phyloP scores from a whole-genome alignment of 2,797 vertebrate genomes.

The Aulostomus chinensis region DNA sequence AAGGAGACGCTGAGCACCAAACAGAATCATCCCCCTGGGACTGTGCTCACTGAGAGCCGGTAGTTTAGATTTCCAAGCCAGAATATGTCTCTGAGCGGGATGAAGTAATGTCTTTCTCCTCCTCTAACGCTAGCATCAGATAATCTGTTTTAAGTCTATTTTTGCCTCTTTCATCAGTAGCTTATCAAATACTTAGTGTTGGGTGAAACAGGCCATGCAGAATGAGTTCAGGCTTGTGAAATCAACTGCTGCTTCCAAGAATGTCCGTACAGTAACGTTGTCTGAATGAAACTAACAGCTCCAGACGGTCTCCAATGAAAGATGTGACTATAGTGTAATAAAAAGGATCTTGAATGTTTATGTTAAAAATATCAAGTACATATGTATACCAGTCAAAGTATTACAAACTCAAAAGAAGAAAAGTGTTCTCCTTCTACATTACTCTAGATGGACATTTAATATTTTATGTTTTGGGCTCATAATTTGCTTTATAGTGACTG shows the following conservation, averaged over 20 bases:
- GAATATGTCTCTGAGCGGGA: constrained; percentile 7
- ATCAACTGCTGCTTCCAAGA: constrained; percentile 1
- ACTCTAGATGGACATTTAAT: background rate
- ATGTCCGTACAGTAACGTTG: background rate
- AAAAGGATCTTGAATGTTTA: no score
- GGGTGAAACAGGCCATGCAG: constrained; percentile 12
- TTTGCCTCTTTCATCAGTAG: constrained; percentile 28
- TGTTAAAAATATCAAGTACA: no score
- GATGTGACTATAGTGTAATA: background rate
- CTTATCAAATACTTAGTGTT: constrained; percentile 26
- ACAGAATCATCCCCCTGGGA: constrained; percentile 18
- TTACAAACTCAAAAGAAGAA: no score
- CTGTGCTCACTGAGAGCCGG: constrained; percentile 19
- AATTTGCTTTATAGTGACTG: constrained; percentile 26
- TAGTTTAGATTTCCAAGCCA: constrained; percentile 20
- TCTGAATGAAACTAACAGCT: background rate
- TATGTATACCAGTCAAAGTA: no score
- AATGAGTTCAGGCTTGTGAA: constrained; percentile 19
- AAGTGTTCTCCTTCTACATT: background rate
- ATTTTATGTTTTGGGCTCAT: constrained; percentile 30
- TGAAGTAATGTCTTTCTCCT: constrained; percentile 5
- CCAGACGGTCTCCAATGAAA: background rate
- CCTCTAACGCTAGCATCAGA: constrained; percentile 17
- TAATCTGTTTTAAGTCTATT: constrained; percentile 44
- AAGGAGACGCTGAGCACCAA: constrained; percentile 19